These are phyloP conservation scores for Leuciscus waleckii DNA, from an alignment of 2,797 vertebrate genomes.

Conservation along the genomic window DNA sequence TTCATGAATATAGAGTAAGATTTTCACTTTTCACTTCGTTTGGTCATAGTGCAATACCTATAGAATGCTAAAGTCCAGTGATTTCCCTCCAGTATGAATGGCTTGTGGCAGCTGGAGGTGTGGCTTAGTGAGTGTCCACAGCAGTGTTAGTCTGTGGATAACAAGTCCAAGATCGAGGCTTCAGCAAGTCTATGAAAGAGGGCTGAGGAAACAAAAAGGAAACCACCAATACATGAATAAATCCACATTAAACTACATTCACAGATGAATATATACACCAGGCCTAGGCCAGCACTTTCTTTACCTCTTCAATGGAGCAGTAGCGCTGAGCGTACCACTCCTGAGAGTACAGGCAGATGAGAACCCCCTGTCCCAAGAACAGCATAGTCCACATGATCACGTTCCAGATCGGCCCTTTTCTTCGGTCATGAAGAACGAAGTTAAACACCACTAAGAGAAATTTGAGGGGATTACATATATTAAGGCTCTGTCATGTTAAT, in stretches of 20 bases:
- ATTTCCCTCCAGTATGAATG: constrained; percentile 27
- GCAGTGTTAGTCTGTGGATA: constrained; percentile 63
- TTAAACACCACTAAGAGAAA: constrained; percentile 89
- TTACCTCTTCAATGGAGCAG: constrained; percentile 89
- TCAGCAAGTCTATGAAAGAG: constrained; percentile 86
- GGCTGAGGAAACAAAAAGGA: constrained; percentile 76
- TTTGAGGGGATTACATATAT: constrained; percentile 10
- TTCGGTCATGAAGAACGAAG: constrained; percentile 91
- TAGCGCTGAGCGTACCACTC: constrained; percentile 95
- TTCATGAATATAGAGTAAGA: not conserved
- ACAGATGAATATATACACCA: not conserved
- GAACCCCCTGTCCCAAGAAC: constrained; percentile 90
- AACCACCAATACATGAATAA: not conserved
- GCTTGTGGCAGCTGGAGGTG: constrained; percentile 46
- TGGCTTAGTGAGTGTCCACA: constrained; percentile 26
- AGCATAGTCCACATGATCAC: constrained; percentile 95
- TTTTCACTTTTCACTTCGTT: constrained; percentile 23
- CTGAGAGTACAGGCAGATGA: constrained; percentile 94
- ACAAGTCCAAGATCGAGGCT: constrained; percentile 94
- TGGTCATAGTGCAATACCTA: constrained; percentile 57
- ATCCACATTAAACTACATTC: not conserved
- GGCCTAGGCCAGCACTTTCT: not conserved
- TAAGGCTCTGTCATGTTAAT: not conserved
- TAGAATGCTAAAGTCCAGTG: constrained; percentile 28
- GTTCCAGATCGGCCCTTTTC: constrained; percentile 95